phyloP scores from a whole-genome alignment of 1,140 invertebrate genomes.

The Nautilus pompilius region DNA sequence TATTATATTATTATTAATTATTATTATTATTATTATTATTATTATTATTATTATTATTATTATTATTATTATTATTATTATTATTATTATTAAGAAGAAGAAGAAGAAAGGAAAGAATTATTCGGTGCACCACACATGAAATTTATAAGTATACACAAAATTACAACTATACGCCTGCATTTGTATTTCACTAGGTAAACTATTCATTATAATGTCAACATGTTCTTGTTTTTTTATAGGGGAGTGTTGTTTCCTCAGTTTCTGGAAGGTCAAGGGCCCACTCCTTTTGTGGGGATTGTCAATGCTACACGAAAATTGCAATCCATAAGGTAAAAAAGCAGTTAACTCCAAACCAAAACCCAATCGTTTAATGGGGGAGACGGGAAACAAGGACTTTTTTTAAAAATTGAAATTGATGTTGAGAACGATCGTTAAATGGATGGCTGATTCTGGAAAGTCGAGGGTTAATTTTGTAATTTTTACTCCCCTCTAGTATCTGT shows the following conservation, averaged over 20 bases:
- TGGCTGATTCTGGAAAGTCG: no score
- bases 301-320: slow-evolving; percentile 6
- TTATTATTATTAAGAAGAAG: no score
- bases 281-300: no score
- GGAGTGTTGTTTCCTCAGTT: neutral
- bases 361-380: neutral
- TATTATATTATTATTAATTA: no score
- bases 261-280: neutral
- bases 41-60: no score
- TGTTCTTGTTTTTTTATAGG: neutral
- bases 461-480: no score
- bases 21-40: no score
- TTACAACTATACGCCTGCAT: neutral
- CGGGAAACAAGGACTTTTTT: neutral
- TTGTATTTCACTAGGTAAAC: neutral
- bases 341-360: neutral
- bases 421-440: no score
- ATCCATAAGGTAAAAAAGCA: slow-evolving; percentile 3
- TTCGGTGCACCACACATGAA: neutral
- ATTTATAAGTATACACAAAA: neutral
- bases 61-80: no score
- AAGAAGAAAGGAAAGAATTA: no score
- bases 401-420: neutral
- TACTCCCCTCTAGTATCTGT: no score
- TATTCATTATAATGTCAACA: no score